phyloP scores from a whole-genome alignment of 2,113 vertebrate species.

The Solea solea region DNA sequence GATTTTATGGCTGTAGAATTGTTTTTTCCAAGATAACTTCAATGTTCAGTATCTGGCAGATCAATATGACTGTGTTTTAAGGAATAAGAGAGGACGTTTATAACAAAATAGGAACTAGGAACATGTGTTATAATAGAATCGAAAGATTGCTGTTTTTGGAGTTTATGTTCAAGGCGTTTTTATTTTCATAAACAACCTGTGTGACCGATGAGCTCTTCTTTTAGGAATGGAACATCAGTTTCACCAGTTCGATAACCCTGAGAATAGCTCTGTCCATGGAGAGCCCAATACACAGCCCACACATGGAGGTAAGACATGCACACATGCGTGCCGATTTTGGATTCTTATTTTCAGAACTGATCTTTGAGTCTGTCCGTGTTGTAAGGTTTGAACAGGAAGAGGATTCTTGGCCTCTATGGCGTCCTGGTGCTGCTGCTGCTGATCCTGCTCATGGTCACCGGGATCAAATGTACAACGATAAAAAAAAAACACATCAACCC shows the following conservation, averaged over 20 bases:
- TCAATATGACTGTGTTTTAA: too few relatives aligned
- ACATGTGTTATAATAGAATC: too few relatives aligned
- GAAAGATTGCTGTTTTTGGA: too few relatives aligned
- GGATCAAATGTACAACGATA: slow-evolving; percentile 53
- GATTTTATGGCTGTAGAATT: too few relatives aligned
- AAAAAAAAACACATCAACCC: too few relatives aligned
- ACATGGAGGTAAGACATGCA: slow-evolving; percentile 33
- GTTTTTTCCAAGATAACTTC: too few relatives aligned
- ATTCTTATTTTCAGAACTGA: not conserved
- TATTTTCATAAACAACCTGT: too few relatives aligned
- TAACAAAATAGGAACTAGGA: too few relatives aligned
- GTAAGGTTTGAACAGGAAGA: slow-evolving; percentile 39
- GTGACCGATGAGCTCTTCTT: not conserved
- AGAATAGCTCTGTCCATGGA: not conserved
- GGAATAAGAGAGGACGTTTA: too few relatives aligned
- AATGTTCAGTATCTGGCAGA: too few relatives aligned
- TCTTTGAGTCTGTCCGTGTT: not conserved
- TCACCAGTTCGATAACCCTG: slow-evolving; percentile 25
- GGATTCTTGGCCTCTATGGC: slow-evolving; percentile 45
- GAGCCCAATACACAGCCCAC: not conserved
- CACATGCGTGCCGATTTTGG: not conserved
- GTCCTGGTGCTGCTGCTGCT: slow-evolving; percentile 58
- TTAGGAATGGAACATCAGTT: slow-evolving; percentile 57
- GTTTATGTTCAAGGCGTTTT: too few relatives aligned
- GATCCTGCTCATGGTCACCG: slow-evolving; percentile 59